Evolutionary conservation across 2,888 invertebrate genomes (phyloP), one percentile per base, ranked within the genome.

Genomic region (Agriopis marginaria): DNA sequence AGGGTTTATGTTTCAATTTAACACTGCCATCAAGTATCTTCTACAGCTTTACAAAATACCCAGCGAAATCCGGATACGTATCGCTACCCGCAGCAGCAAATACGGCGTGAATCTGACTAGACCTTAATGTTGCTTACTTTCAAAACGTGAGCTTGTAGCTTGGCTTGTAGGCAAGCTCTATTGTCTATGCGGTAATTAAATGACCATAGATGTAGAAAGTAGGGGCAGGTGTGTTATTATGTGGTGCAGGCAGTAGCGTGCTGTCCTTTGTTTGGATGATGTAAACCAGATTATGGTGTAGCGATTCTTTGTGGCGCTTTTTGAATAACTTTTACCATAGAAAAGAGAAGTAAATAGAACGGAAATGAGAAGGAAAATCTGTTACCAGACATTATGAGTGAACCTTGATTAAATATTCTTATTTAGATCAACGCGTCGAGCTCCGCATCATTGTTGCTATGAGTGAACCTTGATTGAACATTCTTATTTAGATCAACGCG

Each of bases 61-160:
- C 45, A 5, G 45, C 45, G 5, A 11, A 45, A 45, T 45, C 45
- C 12, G 32, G 32, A 32, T 32, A 32, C 3, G 32, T 32, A 32
- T 32, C 32, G 32, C 32, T 32, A 32, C 3, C 32, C 14, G n/a
- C 10, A 8, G 1, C n/a, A n/a, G 12, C 42, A 14, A 44, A 47
- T 58, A 32, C 32, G 32, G 32, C 12, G 42, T 11, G 10, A 42
- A 17, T 58, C 23, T 58, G 45, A 58, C 44, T 17, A 32, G 23
- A 32, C 45, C 58, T 32, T 58, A 17, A 58, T 42, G 7, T 0
- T 23, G 11, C 45, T 58, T 76, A 81, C 89, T 89, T 90, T 90
- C 90, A 85, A 86, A 87, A 82, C 84, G 84, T 82, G 83, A 85
- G 79, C 82, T 83, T 85, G 79, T 3, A 14, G 44, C 84, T 82